Evolutionary conservation across 2,113 vertebrate species (phyloP).

Genomic region (Phyllopteryx taeniolatus): DNA sequence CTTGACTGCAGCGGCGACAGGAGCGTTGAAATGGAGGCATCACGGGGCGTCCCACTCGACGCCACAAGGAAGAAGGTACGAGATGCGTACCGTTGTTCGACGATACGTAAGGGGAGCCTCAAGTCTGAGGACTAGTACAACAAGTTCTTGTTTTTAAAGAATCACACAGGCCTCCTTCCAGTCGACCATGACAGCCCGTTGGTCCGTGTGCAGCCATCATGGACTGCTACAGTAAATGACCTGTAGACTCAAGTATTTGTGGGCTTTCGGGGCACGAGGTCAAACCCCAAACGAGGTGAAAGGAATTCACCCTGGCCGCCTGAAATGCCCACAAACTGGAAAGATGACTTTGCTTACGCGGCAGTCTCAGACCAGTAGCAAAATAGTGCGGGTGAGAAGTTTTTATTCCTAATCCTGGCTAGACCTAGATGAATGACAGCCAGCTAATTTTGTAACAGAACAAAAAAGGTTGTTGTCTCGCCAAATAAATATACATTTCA

Average conservation of each 20-base stretch:
- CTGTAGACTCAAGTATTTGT: conserved; percentile 58
- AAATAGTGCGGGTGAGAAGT: conserved; percentile 59
- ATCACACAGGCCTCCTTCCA: conserved; percentile 22
- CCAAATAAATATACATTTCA: not conserved
- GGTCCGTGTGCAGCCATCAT: conserved; percentile 27
- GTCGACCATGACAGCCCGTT: conserved; percentile 29
- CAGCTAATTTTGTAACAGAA: conserved; percentile 10
- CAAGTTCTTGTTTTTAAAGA: conserved; percentile 30
- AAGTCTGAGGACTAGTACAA: not conserved
- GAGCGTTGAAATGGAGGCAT: not conserved
- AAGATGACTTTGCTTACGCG: conserved; percentile 64
- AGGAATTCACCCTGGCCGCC: conserved; percentile 60
- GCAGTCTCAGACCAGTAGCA: conserved; percentile 44
- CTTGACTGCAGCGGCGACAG: conserved; percentile 52
- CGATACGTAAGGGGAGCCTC: not conserved
- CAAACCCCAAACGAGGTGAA: conserved; percentile 55
- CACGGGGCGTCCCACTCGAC: not conserved
- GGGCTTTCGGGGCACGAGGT: conserved; percentile 56
- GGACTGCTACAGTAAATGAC: conserved; percentile 37
- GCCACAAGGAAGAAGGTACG: not conserved
- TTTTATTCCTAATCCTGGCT: conserved; percentile 37
- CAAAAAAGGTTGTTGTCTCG: not conserved
- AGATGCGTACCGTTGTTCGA: not conserved
- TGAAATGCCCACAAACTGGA: conserved; percentile 54
- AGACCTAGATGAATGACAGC: conserved; percentile 9